Evolutionary conservation across 2,888 invertebrate species (phyloP), one percentile per base, ranked within the genome.

Genomic region (Tribolium freemani): DNA sequence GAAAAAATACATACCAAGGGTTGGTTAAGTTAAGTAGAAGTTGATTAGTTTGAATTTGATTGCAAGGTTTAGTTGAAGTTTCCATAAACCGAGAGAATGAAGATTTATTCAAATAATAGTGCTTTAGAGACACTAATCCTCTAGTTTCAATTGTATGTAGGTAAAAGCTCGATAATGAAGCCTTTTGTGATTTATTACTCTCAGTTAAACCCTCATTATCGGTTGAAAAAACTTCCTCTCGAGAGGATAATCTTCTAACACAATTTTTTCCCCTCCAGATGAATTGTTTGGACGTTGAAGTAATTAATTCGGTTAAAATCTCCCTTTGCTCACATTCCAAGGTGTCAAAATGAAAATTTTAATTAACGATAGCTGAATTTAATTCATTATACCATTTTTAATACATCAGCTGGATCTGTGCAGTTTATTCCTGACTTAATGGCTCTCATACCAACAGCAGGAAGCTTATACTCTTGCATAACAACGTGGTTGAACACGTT

Each of bases 381-480:
- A 13, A 56, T 56, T 57, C 57, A 8, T 9, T 26, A 61, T 48
- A 20, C 63, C 51, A 38, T 51, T 63, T 63, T 63, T 63, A 63
- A 50, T 51, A 63, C 13, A 63, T 31, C 63, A 48, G 61, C 30
- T 58, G 58, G 58, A 58, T 61, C 50, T 30, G 45, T 60, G 60
- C 21, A 46, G 44, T 54, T 31, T 53, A 30, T 48, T 26, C 50
- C 26, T 38, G 63, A 6, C 51, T 51, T 51, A 63, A 63, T 61
- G 48, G 61, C 21, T 50, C 50, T 61, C 50, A 10, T 38, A 64
- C 64, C 64, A 60, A 51, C 69, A 61, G 56, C 72, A 68, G 72
- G 72, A 72, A 68, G 56, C 63, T 38, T 31, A 31, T 5, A 30
- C 20, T 63, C 63, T 72, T 69, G 51, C 72, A 69, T 69, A 72